Percentiles rank a stretch among this genome's conserved stretches.
Conservation (phyloP, 1,140 invertebrate species). For the Sitophilus oryzae region DNA sequence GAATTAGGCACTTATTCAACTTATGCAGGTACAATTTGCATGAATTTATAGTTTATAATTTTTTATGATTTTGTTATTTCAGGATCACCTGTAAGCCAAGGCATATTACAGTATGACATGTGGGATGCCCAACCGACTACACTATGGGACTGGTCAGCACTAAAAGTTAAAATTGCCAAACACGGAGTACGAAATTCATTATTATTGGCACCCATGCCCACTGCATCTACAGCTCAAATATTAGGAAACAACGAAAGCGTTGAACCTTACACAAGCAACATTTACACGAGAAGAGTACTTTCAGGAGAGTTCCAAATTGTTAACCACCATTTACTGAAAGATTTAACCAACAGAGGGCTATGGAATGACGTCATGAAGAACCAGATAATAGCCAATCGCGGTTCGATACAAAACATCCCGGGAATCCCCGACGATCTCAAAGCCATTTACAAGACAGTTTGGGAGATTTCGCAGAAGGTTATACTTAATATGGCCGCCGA, state of each 20-base stretch:
- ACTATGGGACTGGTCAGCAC: conserved; percentile 81
- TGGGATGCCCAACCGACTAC: conserved; percentile 87
- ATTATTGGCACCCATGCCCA: conserved; percentile 96
- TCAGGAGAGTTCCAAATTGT: conserved; percentile 72
- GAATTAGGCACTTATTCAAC: conserved; percentile 83
- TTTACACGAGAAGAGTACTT: conserved; percentile 89
- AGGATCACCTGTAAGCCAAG: conserved; percentile 90
- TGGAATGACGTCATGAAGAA: conserved; percentile 99
- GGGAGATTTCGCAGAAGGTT: conserved; percentile 95
- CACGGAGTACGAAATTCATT: conserved; percentile 93
- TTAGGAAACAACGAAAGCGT: conserved; percentile 98
- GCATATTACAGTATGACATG: conserved; percentile 98
- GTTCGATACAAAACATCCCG: conserved; percentile 90
- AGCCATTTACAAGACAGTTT: conserved; percentile 94
- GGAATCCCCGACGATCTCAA: conserved; percentile 86
- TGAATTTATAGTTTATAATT: background rate
- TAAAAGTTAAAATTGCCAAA: conserved; percentile 84
- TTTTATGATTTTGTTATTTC: background rate
- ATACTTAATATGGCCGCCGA: conserved; percentile 98
- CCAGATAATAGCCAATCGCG: conserved; percentile 82
- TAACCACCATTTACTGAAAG: conserved; percentile 92
- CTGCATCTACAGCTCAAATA: conserved; percentile 98
- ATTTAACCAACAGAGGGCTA: conserved; percentile 82
- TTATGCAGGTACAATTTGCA: conserved; percentile 51
- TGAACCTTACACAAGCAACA: conserved; percentile 97